Evolutionary conservation across 2,113 vertebrate genomes (phyloP), one percentile per base, ranked within the genome.

Genomic region (Glaucidium brasilianum): DNA sequence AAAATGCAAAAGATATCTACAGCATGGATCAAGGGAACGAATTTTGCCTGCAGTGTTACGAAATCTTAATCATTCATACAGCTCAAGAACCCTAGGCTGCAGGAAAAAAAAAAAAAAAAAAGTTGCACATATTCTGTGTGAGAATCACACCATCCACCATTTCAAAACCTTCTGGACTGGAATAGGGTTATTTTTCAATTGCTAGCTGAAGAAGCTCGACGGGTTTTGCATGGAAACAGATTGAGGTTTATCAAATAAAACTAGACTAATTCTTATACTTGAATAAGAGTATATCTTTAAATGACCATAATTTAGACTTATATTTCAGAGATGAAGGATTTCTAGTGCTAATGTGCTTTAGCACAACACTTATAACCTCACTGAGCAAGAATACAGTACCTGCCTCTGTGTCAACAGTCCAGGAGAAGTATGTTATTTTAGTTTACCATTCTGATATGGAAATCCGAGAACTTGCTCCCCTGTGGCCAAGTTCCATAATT

Each of bases 1-100:
- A 94, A 92, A 94, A 94, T 39, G 77, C 91, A 82, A 84, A 87
- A 4, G 23, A 80, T 77, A 85, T 92, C 89, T 97, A 88, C 92
- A 95, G 87, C 41, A 1, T 13, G 69, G 89, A 95, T 95, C 91
- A 96, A 96, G 96, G 67, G 74, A 76, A 85, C 59, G 35, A 88
- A 73, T 90, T 87, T 89, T 92, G 89, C 95, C 96, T 74, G 66
- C 87, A 90, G 93, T 92, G 66, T 85, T 96, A 91, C 1, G 1
- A 94, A 95, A 91, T 35, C 69, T 75, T 64, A 75, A 92, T 87
- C 80, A 66, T 72, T 95, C 90, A 79, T n/a, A 69, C 29, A 90
- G 84, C 78, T 90, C 32, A 6, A 66, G 53, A 94, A 94, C 60
- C n/a, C 7, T 73, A 85, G 80, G 84, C 73, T 86, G 39, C 0